These are phyloP conservation scores for Leucopsar rothschildi DNA, from an alignment of 2,113 vertebrate species.

Conservation along the genomic window DNA sequence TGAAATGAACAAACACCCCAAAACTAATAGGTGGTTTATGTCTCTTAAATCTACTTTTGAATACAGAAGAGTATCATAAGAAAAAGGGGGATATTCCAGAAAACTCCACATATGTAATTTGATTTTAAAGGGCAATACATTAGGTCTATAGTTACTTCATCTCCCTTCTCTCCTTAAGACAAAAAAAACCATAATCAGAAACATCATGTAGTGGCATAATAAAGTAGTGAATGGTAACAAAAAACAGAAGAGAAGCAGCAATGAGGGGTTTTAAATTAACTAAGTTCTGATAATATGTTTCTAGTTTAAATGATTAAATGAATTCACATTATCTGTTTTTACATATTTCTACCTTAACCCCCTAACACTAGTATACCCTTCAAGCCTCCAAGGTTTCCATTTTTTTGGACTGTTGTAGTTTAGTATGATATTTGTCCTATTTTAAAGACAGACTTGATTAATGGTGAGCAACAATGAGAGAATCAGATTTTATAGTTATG, in stretches of 20 bases:
- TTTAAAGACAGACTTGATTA: background rate
- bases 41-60: background rate
- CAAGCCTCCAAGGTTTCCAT: background rate
- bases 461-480: background rate
- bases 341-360: background rate
- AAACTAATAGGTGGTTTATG: background rate
- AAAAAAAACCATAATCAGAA: background rate
- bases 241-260: background rate
- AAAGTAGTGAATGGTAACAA: background rate
- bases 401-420: background rate
- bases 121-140: background rate
- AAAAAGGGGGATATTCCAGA: background rate
- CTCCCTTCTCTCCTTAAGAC: background rate
- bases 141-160: background rate
- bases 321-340: background rate
- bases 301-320: background rate
- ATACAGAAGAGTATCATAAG: background rate
- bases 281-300: background rate
- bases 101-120: background rate
- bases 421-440: background rate
- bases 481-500: background rate
- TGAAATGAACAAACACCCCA: background rate
- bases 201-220: background rate
- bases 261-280: background rate
- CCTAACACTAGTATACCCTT: background rate